Evolutionary conservation across 2,113 vertebrate species (phyloP), one percentile per base, ranked within the genome.

Genomic region (Poeciliopsis occidentalis): DNA sequence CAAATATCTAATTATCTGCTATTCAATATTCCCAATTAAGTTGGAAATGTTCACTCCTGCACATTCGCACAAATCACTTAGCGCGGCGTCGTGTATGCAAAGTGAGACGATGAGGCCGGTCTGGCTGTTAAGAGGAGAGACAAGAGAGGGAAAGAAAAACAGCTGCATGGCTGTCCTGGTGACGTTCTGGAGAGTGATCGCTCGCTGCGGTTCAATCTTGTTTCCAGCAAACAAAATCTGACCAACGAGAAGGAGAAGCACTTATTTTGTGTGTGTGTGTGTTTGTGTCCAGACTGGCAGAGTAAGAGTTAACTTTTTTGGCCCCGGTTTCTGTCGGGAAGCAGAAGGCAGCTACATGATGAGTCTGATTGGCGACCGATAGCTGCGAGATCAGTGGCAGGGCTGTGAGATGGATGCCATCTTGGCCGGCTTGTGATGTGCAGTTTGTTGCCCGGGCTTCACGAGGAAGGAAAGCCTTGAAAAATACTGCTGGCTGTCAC

Each of bases 1-100:
- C 91, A 90, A 92, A 92, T 90, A 92, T 92, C 91, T 93, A 90
- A 93, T 93, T 93, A 92, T 93, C 89, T 91, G 90, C 87, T 91
- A 82, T 93, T 89, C 90, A 91, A 93, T 91, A 93, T 91, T 90
- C 90, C 88, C 92, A 93, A 93, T 92, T 92, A 92, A 92, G 90
- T 91, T 88, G 79, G 92, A 88, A 87, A 88, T 77, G 87, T 89
- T 88, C 82, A 62, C 73, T 12, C 54, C 54, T 62, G 79, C 85
- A 83, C 81, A 85, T 87, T 87, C 75, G 73, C 80, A 73, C 76
- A 71, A 37, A 75, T 87, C 75, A 90, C 89, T 80, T 86, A 76
- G 67, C 67, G 72, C 72, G 74, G 78, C 63, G 69, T 73, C 70
- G 82, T 86, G 77, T 73, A 79, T 78, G 82, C 74, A 76, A 85